Evolutionary conservation across 2,888 invertebrate species (phyloP).

Genomic region (Nomada fucata): DNA sequence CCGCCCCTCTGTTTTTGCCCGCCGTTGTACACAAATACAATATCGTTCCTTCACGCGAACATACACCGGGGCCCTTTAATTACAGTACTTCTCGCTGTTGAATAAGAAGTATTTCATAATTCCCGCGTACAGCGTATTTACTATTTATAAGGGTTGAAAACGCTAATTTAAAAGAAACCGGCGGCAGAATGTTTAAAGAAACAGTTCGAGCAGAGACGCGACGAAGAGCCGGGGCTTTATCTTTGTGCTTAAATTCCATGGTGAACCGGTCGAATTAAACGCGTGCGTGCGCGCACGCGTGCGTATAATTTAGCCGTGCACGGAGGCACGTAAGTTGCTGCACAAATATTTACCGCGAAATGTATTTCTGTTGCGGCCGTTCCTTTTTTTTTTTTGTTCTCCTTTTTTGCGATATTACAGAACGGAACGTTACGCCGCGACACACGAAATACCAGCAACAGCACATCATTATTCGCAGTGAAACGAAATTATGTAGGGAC

Average conservation of each 20-base stretch:
- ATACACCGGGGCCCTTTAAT: no score
- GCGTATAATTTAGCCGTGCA: neutral
- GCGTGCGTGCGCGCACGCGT: neutral
- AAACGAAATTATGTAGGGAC: conserved; percentile 45
- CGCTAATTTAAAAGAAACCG: no score
- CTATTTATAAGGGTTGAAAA: no score
- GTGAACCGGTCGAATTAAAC: neutral
- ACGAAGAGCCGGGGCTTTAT: no score
- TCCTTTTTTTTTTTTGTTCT: neutral
- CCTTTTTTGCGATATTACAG: conserved; percentile 14
- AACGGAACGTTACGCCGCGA: neutral
- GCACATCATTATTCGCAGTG: conserved; percentile 41
- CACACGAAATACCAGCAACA: conserved; percentile 10
- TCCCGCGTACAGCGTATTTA: no score
- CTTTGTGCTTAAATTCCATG: neutral
- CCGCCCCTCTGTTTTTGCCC: neutral
- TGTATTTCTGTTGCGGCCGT: neutral
- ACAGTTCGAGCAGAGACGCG: no score
- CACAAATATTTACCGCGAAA: conserved; percentile 20
- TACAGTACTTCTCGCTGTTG: no score
- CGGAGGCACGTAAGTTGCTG: neutral
- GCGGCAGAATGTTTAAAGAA: no score
- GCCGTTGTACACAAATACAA: no score
- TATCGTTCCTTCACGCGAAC: neutral
- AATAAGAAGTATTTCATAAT: no score